phyloP scores from a whole-genome alignment of 2,797 vertebrate species.

The Artibeus lituratus region DNA sequence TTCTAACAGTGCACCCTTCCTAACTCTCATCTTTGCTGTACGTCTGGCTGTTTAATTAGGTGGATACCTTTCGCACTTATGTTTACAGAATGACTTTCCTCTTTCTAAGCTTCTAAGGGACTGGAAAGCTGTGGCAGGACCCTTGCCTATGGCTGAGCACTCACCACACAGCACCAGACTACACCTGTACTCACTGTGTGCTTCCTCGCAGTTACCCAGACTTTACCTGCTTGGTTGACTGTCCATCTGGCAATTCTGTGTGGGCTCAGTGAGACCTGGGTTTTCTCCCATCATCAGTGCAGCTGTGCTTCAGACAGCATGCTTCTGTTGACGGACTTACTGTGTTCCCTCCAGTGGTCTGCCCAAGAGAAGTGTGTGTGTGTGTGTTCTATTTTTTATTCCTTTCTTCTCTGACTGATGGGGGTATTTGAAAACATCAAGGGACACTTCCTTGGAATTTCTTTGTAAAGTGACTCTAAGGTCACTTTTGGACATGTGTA shows the following conservation, averaged over 20 bases:
- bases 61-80: not conserved
- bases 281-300: not conserved
- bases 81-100: not conserved
- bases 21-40: not conserved
- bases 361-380: not conserved
- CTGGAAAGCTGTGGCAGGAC: not conserved
- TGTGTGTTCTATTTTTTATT: not conserved
- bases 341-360: not conserved
- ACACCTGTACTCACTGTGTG: not conserved
- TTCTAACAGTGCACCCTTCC: not conserved
- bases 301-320: not conserved
- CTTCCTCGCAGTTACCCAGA: not conserved
- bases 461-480: not conserved
- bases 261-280: not conserved
- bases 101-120: not conserved
- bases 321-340: not conserved
- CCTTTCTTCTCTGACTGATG: not conserved
- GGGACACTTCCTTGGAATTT: not conserved
- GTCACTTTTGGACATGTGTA: not conserved
- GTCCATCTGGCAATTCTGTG: not conserved
- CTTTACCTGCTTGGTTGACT: not conserved
- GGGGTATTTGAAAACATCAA: not conserved
- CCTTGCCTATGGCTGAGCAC: fast-evolving
- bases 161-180: not conserved
- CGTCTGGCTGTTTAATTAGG: not conserved